phyloP scores from a whole-genome alignment of 2,797 vertebrate genomes.

The Graptemys geographica region DNA sequence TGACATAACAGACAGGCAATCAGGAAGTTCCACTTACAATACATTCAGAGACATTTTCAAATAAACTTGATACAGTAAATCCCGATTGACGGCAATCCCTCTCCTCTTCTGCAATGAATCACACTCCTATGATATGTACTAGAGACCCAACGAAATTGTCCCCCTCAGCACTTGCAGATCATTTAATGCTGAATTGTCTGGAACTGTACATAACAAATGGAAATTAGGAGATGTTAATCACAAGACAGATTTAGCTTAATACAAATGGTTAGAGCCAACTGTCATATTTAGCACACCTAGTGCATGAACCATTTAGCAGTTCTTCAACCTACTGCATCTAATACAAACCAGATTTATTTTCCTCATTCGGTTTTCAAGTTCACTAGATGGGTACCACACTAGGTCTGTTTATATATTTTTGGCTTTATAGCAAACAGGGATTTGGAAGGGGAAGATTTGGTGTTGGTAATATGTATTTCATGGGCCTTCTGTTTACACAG shows the following conservation, averaged over 20 bases:
- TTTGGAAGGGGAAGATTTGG: not conserved
- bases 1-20: not conserved
- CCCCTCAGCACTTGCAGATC: conserved; percentile 2
- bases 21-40: conserved; percentile 42
- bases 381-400: not conserved
- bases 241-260: not conserved
- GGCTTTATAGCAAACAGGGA: not conserved
- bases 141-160: not conserved
- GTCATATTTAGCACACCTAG: not conserved
- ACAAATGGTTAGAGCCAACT: not conserved
- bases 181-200: not conserved
- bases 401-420: not conserved
- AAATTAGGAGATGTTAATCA: conserved; percentile 23
- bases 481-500: not conserved
- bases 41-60: conserved; percentile 41
- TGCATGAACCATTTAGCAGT: not conserved
- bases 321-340: not conserved
- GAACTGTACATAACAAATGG: not conserved
- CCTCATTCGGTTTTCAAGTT: not conserved
- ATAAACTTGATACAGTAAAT: conserved; percentile 37
- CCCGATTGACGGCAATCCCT: accelerated
- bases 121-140: not conserved
- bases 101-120: conserved; percentile 22
- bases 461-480: not conserved
- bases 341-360: not conserved